Evolutionary conservation across 2,797 vertebrate genomes (phyloP), one percentile per base, ranked within the genome.

Genomic region (Pseudomugil tenellus): DNA sequence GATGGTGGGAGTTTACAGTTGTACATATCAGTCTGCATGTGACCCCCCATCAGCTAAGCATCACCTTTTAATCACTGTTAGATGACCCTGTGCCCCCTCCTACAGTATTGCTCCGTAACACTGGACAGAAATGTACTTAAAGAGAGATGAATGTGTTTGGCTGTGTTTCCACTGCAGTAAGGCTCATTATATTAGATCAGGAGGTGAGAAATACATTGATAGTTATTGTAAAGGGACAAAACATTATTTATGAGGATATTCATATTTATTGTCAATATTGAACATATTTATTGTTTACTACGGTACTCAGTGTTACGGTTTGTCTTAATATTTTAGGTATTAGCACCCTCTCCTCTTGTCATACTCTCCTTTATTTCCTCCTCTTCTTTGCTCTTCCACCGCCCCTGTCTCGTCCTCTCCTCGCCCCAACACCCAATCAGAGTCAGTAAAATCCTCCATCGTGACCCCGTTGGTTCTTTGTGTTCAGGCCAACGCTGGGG

Each of bases 11-110:
- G 74, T 80, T 81, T 86, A 82, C 71, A 86, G 68, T 76, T 92
- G 89, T 92, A 90, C 83, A 92, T 91, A 91, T 85, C 84, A 83
- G 80, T 89, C 83, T 91, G 91, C 92, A 92, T 91, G 91, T 89
- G 83, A 84, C 71, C 79, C 71, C 72, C 66, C 72, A 56, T 48
- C 53, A 79, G 23, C 63, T 80, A 80, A 77, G 31, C 84, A 61
- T 84, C 82, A 80, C 79, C 79, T 86, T 74, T 67, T 76, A 76
- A 35, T 64, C 68, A 71, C 78, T 63, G 59, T 57, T 77, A 85
- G 58, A 81, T 8, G n/a, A 68, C 70, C 76, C 75, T 1, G 53
- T 79, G 70, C 67, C 81, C 61, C 73, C 1, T 76, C 76, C 74
- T 37, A 52, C 83, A 88, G 79, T 89, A 80, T 87, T 90, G 31